Conservation (phyloP, 2,797 vertebrate species). For the Glossophaga mutica region DNA sequence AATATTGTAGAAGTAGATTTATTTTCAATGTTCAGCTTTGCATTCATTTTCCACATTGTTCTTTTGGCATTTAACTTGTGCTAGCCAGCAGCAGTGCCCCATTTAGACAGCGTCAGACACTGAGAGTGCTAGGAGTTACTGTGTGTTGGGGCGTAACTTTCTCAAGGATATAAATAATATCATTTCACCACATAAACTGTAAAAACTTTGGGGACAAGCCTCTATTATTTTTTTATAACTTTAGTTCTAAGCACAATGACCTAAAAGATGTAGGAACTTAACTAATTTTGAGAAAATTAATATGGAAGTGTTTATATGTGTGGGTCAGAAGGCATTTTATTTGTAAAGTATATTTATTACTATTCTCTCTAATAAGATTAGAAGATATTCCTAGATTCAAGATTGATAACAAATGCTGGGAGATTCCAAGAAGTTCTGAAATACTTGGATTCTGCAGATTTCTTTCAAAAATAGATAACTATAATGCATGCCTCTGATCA, state of each 20-base stretch:
- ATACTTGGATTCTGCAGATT: background rate
- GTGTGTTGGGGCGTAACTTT: background rate
- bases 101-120: background rate
- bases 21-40: background rate
- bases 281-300: background rate
- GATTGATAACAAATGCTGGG: background rate
- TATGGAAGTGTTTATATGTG: background rate
- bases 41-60: background rate
- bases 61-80: background rate
- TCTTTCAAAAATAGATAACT: background rate
- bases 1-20: background rate
- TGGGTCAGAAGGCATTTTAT: background rate
- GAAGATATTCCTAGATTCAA: background rate
- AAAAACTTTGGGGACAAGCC: background rate
- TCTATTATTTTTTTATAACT: background rate
- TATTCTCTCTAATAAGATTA: background rate
- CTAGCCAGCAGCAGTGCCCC: background rate
- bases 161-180: background rate
- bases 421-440: background rate
- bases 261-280: background rate
- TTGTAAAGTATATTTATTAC: background rate
- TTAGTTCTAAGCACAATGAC: background rate
- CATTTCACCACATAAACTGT: background rate
- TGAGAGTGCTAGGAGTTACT: background rate
- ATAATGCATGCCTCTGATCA: background rate